Percentiles rank a stretch among this genome's conserved stretches.
These are phyloP conservation scores for Staurois parvus DNA, from an alignment of 2,797 vertebrate species.

Conservation along the genomic window DNA sequence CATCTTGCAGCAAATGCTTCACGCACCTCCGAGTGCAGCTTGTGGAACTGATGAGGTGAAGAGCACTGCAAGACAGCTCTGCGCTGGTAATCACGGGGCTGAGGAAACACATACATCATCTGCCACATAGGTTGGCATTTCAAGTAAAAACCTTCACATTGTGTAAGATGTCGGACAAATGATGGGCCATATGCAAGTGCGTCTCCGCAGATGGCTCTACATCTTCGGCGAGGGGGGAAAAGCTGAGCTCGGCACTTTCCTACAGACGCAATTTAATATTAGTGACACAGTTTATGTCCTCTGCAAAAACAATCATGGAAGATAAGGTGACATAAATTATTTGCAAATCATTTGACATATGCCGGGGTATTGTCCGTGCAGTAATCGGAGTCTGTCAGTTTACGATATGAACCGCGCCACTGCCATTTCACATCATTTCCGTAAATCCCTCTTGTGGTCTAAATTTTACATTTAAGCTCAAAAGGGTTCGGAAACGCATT, in stretches of 20 bases:
- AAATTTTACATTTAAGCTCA: constrained; percentile 72
- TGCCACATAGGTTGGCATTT: constrained; percentile 96
- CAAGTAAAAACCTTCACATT: constrained; percentile 97
- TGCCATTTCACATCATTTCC: constrained; percentile 86
- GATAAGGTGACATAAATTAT: constrained; percentile 98
- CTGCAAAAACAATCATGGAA: constrained; percentile 91
- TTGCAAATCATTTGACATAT: constrained; percentile 97
- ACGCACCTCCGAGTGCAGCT: constrained; percentile 93
- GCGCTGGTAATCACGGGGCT: constrained; percentile 98
- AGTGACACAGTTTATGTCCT: constrained; percentile 92
- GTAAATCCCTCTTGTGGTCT: constrained; percentile 65
- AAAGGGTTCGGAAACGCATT: constrained; percentile 71
- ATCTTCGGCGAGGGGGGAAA: constrained; percentile 82
- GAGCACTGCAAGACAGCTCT: constrained; percentile 92
- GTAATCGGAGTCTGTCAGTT: constrained; percentile 95
- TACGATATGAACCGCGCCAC: constrained; percentile 88
- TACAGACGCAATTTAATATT: constrained; percentile 90
- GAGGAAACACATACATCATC: constrained; percentile 99
- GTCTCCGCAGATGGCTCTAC: constrained; percentile 94
- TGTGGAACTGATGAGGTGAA: constrained; percentile 99
- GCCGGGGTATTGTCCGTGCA: constrained; percentile 93
- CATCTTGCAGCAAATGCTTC: constrained; percentile 96
- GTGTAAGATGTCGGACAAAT: constrained; percentile 98
- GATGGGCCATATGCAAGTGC: constrained; percentile 93
- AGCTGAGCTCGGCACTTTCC: constrained; percentile 92